phyloP scores from a whole-genome alignment of 2,797 vertebrate genomes.

The Nyctalus aviator region DNA sequence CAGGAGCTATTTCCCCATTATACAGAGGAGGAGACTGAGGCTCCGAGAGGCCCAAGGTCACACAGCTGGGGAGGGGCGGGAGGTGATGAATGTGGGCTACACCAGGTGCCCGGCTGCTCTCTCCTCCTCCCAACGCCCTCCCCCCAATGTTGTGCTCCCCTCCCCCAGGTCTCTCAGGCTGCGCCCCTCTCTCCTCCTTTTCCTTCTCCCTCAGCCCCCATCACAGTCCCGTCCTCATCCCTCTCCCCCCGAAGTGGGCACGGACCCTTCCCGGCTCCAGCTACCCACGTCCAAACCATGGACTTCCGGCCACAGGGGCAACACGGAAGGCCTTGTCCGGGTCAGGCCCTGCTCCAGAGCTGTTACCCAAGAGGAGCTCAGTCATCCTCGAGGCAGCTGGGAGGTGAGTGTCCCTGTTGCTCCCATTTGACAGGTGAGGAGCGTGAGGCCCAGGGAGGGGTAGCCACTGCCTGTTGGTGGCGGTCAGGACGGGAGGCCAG shows the following conservation, averaged over 20 bases:
- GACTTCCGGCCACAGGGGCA: accelerated
- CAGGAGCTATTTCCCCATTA: not conserved
- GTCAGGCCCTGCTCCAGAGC: not conserved
- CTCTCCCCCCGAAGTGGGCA: not conserved
- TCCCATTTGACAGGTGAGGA: not conserved
- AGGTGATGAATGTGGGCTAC: accelerated
- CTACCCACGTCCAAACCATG: not conserved
- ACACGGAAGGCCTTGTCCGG: accelerated
- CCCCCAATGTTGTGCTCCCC: not conserved
- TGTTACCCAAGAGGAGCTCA: not conserved
- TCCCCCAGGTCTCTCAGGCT: not conserved
- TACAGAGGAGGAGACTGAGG: constrained; percentile 7
- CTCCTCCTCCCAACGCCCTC: not conserved
- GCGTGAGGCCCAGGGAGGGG: not conserved
- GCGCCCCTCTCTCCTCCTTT: not conserved
- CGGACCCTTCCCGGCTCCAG: not conserved
- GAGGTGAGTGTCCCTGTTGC: accelerated
- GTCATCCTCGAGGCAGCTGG: accelerated
- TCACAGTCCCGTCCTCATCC: not conserved
- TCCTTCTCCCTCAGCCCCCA: accelerated
- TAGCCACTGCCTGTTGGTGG: accelerated
- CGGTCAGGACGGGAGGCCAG: not conserved
- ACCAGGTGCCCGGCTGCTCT: not conserved
- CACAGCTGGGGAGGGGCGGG: not conserved
- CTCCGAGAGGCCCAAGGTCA: not conserved